Evolutionary conservation across 2,113 vertebrate genomes (phyloP).

Genomic region (Ochotona curzoniae): DNA sequence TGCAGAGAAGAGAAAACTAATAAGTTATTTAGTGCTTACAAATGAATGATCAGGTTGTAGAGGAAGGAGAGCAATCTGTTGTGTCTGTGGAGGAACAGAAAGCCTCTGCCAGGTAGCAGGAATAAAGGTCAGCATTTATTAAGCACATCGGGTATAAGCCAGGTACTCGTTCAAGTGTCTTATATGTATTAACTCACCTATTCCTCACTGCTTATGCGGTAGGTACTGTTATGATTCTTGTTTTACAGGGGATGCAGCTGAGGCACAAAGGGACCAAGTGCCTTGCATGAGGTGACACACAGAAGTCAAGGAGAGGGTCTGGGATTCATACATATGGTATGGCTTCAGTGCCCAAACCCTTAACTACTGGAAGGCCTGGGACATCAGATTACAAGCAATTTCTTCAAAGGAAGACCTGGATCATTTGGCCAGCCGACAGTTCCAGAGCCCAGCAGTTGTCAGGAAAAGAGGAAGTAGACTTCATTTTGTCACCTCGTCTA

Average conservation of each 20-base stretch:
- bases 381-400: background rate
- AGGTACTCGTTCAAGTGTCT: conserved; percentile 13
- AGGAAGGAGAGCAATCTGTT: background rate
- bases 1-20: background rate
- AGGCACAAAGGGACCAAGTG: conserved; percentile 19
- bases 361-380: background rate
- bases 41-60: background rate
- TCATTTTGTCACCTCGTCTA: too few relatives aligned
- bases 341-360: background rate
- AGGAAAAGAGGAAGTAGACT: too few relatives aligned
- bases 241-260: background rate
- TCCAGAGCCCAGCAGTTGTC: background rate
- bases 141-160: background rate
- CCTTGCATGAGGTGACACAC: background rate
- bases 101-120: background rate
- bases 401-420: background rate
- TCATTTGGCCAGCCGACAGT: background rate
- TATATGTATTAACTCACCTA: background rate
- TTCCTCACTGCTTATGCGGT: background rate
- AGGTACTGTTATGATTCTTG: background rate
- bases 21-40: background rate
- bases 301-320: background rate
- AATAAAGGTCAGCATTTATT: background rate
- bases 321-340: background rate
- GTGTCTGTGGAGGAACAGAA: conserved; percentile 18